Percentiles rank a stretch among this genome's conserved stretches.
Conservation (phyloP, 1,140 invertebrate species). For the Sminthurides bifidus region DNA sequence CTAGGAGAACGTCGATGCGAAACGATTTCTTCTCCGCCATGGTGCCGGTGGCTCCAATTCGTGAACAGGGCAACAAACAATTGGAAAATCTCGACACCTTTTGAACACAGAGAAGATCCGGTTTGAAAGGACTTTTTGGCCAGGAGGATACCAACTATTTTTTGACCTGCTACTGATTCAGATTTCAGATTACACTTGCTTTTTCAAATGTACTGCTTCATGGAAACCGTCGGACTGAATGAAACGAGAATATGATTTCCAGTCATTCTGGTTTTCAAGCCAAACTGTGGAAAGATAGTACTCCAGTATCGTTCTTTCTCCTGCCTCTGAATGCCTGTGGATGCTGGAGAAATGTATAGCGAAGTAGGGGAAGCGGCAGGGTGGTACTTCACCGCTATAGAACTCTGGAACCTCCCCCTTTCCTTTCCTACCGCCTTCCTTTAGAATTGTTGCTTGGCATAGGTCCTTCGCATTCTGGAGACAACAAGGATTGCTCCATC, state of each 20-base stretch:
- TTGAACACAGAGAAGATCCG: background rate
- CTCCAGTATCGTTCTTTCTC: too few relatives aligned
- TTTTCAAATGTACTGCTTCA: too few relatives aligned
- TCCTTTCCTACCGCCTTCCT: conserved; percentile 1
- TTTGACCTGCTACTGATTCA: too few relatives aligned
- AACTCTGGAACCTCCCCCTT: background rate
- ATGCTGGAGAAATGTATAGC: background rate
- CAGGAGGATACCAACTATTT: too few relatives aligned
- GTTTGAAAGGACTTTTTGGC: too few relatives aligned
- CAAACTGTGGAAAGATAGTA: too few relatives aligned
- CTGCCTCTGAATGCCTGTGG: too few relatives aligned
- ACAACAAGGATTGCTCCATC: conserved; percentile 10
- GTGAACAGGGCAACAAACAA: background rate
- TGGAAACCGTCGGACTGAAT: too few relatives aligned
- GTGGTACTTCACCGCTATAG: background rate
- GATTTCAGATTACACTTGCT: too few relatives aligned
- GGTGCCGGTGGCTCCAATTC: background rate
- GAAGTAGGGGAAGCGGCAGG: background rate
- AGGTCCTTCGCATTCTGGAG: too few relatives aligned
- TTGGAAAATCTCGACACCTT: background rate
- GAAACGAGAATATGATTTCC: background rate
- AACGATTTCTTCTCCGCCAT: conserved; percentile 28
- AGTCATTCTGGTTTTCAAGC: background rate
- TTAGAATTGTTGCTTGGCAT: too few relatives aligned
- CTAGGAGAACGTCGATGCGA: conserved; percentile 30